Evolutionary conservation across 2,888 invertebrate species (phyloP).

Genomic region (Xanthia togata): DNA sequence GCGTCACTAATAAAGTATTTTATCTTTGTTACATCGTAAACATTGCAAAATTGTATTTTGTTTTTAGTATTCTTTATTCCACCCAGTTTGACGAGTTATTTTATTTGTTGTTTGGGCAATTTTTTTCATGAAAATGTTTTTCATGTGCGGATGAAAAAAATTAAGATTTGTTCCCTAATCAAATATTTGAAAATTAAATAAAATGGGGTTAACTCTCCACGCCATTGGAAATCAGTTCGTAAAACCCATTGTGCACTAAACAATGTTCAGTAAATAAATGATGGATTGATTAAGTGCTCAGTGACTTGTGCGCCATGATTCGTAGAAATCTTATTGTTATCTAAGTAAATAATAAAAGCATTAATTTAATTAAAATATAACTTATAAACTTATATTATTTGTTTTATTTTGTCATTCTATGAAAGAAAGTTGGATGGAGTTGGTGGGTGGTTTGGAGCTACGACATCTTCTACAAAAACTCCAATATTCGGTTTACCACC

Average conservation of each 20-base stretch:
- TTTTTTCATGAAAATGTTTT: not conserved
- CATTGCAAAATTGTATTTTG: slow-evolving; percentile 56
- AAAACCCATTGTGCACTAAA: not conserved
- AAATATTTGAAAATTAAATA: not conserved
- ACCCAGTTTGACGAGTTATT: slow-evolving; percentile 43
- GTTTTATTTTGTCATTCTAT: not conserved
- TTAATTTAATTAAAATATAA: not conserved
- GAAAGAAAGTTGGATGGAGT: not conserved
- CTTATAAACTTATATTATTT: no score
- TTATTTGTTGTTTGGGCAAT: slow-evolving; percentile 36
- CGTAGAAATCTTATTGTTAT: not conserved
- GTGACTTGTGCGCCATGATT: slow-evolving; percentile 6
- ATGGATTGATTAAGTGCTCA: not conserved
- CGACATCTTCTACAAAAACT: not conserved
- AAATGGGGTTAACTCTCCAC: not conserved
- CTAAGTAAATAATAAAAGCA: not conserved
- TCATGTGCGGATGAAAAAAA: not conserved
- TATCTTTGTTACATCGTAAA: slow-evolving; percentile 54
- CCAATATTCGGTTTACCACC: not conserved
- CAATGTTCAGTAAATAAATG: not conserved
- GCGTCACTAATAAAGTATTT: slow-evolving; percentile 58
- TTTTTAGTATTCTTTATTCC: slow-evolving; percentile 47
- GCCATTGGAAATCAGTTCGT: not conserved
- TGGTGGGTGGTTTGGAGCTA: no score
- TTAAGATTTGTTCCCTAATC: not conserved